Evolutionary conservation across 2,797 vertebrate species (phyloP), one percentile per base, ranked within the genome.

Genomic region (Platyrinchus mystaceus): DNA sequence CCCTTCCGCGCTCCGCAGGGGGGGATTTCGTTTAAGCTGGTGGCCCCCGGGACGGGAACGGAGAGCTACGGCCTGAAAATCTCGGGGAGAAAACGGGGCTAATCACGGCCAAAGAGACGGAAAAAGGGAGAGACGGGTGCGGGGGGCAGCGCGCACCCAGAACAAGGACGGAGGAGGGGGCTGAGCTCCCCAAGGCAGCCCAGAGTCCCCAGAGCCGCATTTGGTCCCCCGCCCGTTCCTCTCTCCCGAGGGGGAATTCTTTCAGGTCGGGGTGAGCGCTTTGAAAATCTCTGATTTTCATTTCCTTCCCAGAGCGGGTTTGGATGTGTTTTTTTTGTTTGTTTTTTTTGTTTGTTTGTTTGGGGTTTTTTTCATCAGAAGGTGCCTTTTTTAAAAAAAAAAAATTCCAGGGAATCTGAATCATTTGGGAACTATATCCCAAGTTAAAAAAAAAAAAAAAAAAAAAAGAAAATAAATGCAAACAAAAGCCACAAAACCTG

Each of bases 311-410:
- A 27, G 7, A 50, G 23, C 2, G 12, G 7, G 27, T 26, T n/a
- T 53, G 26, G 8, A 6, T 41, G 67, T 52, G 58, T 21, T 14
- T 13, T 4, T 11, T 21, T 76, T 8, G 21, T 8, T 41, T 21
- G 10, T 9, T 23, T 26, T 20, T 22, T 1, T 14, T 12, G 26
- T 55, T 20, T 14, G 12, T n/a, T 34, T 3, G 10, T 43, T 47
- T n/a, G n/a, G n/a, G n/a, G n/a, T n/a, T n/a, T n/a, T n/a, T n/a
- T 36, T 0, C 2, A 16, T 19, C 9, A 34, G 12, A 12, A 52
- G 16, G 3, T n/a, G 21, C 14, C 24, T 53, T 66, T 32, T 44
- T 24, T 32, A 24, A 16, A 8, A 16, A 19, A 58, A 32, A 50
- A 12, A 14, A 9, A 12, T 23, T 12, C 22, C 44, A 24, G 13